Evolutionary conservation across 2,888 invertebrate species (phyloP).

Genomic region (Rhagonycha fulva): DNA sequence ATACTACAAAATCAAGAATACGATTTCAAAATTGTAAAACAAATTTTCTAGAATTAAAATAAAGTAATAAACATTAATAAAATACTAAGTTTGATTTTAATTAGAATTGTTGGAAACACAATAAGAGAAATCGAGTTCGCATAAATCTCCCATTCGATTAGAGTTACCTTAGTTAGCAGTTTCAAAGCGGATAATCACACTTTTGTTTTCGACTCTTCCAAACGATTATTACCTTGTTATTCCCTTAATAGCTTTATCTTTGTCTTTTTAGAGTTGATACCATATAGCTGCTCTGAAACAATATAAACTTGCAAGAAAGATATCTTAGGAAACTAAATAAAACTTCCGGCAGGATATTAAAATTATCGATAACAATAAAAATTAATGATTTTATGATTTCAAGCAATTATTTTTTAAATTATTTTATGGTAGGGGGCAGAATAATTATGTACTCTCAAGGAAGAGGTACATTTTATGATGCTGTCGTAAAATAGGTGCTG

Average conservation of each 20-base stretch:
- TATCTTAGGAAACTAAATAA: background rate
- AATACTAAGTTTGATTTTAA: constrained; percentile 23
- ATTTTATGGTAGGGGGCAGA: background rate
- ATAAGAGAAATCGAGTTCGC: constrained; percentile 40
- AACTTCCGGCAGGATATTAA: background rate
- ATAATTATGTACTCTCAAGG: background rate
- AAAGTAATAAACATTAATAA: background rate
- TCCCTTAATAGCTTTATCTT: constrained; percentile 51
- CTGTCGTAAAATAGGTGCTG: background rate
- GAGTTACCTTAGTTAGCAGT: constrained; percentile 49
- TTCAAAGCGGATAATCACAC: constrained; percentile 62
- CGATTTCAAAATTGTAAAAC: background rate
- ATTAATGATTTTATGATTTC: background rate
- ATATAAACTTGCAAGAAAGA: background rate
- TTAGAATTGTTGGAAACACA: constrained; percentile 33
- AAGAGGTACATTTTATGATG: background rate
- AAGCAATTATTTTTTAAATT: background rate
- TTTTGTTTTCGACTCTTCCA: constrained; percentile 70
- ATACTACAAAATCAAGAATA: background rate
- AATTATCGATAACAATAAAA: background rate
- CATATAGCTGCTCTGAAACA: background rate
- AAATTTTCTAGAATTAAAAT: background rate
- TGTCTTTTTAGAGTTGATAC: constrained; percentile 35
- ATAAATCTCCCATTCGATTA: constrained; percentile 48
- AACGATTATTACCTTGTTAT: constrained; percentile 71